Base-by-base conservation (phyloP, 2,113 vertebrate species). In the Neolamprologus modestus region DNA sequence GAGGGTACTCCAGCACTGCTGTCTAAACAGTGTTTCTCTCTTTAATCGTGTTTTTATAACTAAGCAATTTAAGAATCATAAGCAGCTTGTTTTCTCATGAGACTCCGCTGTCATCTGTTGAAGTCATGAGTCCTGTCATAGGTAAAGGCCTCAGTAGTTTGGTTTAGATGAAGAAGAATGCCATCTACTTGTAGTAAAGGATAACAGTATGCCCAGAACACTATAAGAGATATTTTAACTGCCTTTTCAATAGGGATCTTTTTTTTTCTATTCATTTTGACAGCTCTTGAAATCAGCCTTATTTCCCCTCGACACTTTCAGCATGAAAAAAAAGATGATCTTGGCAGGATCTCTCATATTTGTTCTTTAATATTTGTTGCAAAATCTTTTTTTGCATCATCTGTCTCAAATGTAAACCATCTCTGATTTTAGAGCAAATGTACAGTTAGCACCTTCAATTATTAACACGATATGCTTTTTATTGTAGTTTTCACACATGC, bases 11-110 rank as follows among this genome's bases (percentile, higher is more conserved):
- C 89, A 76, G 17, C 21, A 26, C 55, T 88, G 17, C 54, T 63
- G 63, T 82, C 78, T 71, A 57, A 88, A 92, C 89, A 82, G 53
- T 40, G 42, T 83, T 88, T 83, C 87, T 71, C 6, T 89, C n/a
- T 52, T 85, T 45, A 33, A 71, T 45, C 14, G 35, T 85, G 55
- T 84, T 4, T 80, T 89, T 81, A 89, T 86, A 61, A 82, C 24
- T 28, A 4, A 63, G 87, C 40, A 85, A 79, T 21, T 79, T 76
- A 55, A 71, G 81, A 83, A 85, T 81, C 76, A 66, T 53, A 52
- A 71, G 50, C 63, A 82, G 57, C 42, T 80, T 55, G 24, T 9
- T 83, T 82, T 4, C 12, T 61, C 47, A 5, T 17, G 12, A 33
- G 11, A 55, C 31, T 55, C 33, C 2, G 11, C 40, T 16, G 5